Evolutionary conservation across 2,113 vertebrate species (phyloP).

Genomic region (Phoxinus phoxinus): DNA sequence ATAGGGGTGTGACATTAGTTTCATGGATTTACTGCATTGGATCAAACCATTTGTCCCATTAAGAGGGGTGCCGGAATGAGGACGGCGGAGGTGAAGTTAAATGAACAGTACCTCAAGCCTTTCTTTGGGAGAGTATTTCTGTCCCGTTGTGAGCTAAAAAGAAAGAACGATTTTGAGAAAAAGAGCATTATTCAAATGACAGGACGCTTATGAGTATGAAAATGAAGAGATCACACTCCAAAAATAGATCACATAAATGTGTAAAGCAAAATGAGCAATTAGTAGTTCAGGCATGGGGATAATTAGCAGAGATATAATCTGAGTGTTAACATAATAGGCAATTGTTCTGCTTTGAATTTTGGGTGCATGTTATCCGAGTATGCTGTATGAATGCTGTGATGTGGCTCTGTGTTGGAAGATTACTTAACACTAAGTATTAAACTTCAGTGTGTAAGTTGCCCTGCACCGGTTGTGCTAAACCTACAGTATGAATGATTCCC

Average conservation of each 20-base stretch:
- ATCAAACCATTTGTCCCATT: background rate
- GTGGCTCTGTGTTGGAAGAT: background rate
- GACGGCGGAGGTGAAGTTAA: background rate
- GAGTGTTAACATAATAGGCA: background rate
- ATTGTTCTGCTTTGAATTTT: constrained; percentile 17
- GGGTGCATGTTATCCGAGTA: background rate
- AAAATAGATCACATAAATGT: background rate
- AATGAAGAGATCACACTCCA: background rate
- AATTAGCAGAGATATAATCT: constrained; percentile 5
- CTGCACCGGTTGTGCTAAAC: background rate
- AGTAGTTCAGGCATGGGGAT: background rate
- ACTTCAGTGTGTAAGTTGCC: background rate
- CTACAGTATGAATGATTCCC: too few species aligned
- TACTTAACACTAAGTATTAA: background rate
- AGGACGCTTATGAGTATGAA: background rate
- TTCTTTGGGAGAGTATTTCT: constrained; percentile 95
- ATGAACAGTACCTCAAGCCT: constrained; percentile 85
- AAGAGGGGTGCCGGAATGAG: background rate
- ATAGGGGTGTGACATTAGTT: background rate
- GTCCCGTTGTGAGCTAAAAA: constrained; percentile 84
- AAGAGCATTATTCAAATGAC: constrained; percentile 33
- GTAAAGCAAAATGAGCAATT: constrained; percentile 6
- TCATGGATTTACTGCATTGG: background rate
- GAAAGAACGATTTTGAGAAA: background rate
- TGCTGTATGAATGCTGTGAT: constrained; percentile 3